These are phyloP conservation scores for Bombycilla garrulus DNA, from an alignment of 2,113 vertebrate species.

Conservation along the genomic window DNA sequence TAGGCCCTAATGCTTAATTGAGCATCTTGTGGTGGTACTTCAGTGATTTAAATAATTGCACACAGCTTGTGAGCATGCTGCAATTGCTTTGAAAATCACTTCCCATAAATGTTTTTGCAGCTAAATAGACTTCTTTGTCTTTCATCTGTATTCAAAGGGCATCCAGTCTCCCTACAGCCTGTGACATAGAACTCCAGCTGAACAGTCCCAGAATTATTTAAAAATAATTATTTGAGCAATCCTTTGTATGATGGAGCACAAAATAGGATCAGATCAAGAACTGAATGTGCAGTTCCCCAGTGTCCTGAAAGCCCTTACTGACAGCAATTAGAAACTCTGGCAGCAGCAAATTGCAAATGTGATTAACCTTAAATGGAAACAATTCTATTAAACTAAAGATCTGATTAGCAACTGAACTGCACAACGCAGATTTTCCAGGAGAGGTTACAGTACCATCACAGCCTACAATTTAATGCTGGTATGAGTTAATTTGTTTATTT, in stretches of 20 bases:
- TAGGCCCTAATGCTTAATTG: not conserved
- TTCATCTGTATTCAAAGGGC: not conserved
- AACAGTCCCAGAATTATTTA: not conserved
- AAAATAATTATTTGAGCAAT: not conserved
- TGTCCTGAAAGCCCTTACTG: not conserved
- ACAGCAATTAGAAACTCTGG: not conserved
- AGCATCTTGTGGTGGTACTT: not conserved
- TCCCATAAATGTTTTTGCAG: not conserved
- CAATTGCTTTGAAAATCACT: not conserved
- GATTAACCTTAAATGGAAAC: slow-evolving; percentile 35
- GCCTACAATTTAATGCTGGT: not conserved
- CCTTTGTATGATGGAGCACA: not conserved
- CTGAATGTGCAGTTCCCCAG: not conserved
- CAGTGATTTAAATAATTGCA: not conserved
- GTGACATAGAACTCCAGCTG: not conserved
- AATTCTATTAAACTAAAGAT: slow-evolving; percentile 26
- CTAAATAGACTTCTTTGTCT: not conserved
- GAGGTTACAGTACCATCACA: not conserved
- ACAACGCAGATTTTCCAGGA: not conserved
- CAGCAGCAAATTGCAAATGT: slow-evolving; percentile 11
- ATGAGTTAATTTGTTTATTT: not conserved
- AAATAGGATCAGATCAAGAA: not conserved
- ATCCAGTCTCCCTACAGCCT: not conserved
- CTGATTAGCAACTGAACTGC: slow-evolving; percentile 1
- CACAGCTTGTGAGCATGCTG: not conserved